phyloP scores from a whole-genome alignment of 2,888 invertebrate genomes.

The Torymus auratus region DNA sequence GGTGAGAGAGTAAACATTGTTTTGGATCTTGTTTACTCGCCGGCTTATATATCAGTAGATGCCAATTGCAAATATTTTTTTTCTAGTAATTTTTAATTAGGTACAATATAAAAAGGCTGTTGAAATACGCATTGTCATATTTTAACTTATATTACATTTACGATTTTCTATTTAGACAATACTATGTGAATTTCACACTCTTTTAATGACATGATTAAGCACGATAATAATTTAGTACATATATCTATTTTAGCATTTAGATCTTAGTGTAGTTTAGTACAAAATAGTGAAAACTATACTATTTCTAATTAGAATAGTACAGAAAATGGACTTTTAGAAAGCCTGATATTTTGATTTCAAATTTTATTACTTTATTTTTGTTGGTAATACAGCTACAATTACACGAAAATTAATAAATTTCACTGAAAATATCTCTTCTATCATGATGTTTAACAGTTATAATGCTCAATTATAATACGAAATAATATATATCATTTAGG shows the following conservation, averaged over 20 bases:
- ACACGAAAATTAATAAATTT: not conserved
- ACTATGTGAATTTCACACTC: slow-evolving; percentile 8
- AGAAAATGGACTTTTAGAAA: slow-evolving; percentile 58
- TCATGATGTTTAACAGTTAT: too few relatives aligned
- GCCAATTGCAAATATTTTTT: slow-evolving; percentile 4
- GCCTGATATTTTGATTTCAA: slow-evolving; percentile 47
- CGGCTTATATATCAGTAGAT: slow-evolving; percentile 30
- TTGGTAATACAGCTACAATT: not conserved
- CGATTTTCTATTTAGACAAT: not conserved
- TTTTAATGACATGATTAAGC: slow-evolving; percentile 15
- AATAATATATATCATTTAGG: too few relatives aligned
- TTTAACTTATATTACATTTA: too few relatives aligned
- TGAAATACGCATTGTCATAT: not conserved
- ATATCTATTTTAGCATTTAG: slow-evolving; percentile 32
- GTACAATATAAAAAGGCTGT: slow-evolving; percentile 13
- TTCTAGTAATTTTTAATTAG: slow-evolving; percentile 1
- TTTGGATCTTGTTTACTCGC: slow-evolving; percentile 14
- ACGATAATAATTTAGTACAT: slow-evolving; percentile 29
- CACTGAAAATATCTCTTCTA: too few relatives aligned
- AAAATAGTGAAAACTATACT: slow-evolving; percentile 10
- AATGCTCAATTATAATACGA: too few relatives aligned
- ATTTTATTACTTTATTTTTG: slow-evolving; percentile 15
- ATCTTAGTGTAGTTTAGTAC: slow-evolving; percentile 43
- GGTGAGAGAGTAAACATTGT: slow-evolving; percentile 38
- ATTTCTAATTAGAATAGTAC: slow-evolving; percentile 53